Evolutionary conservation across 2,797 vertebrate species (phyloP).

Genomic region (Phalloptychus januarius): DNA sequence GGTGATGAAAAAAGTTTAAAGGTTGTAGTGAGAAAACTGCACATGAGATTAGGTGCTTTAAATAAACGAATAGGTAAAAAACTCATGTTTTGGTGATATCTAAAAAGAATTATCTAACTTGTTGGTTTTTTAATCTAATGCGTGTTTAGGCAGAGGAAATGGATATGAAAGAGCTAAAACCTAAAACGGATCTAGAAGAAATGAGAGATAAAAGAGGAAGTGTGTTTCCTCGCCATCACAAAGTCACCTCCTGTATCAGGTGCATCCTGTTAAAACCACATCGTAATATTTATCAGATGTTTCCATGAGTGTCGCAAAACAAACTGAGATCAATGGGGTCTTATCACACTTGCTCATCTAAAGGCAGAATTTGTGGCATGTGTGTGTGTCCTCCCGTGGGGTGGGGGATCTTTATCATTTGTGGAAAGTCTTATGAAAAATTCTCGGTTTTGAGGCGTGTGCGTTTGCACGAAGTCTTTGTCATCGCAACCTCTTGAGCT

Average conservation of each 20-base stretch:
- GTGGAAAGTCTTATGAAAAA: constrained; percentile 28
- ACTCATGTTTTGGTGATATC: neutral
- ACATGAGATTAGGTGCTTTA: neutral
- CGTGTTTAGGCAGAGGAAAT: neutral
- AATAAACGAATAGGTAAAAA: neutral
- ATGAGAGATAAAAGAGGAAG: neutral
- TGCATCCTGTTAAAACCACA: constrained; percentile 16
- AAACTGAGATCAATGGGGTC: constrained; percentile 14
- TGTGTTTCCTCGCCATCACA: neutral
- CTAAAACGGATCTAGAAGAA: neutral
- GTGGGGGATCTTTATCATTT: constrained; percentile 46
- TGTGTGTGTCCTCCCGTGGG: constrained; percentile 16
- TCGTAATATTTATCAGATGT: constrained; percentile 41
- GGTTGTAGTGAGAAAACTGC: neutral
- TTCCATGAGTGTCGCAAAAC: constrained; percentile 28
- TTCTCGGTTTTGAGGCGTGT: neutral
- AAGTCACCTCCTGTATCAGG: neutral
- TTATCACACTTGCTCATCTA: neutral
- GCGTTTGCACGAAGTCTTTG: constrained; percentile 3
- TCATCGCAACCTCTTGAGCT: constrained; percentile 3
- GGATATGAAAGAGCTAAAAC: neutral
- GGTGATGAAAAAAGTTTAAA: neutral
- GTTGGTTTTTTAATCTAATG: neutral
- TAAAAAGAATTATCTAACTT: neutral
- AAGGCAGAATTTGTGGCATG: constrained; percentile 5